phyloP scores from a whole-genome alignment of 2,113 vertebrate genomes.

The Aldabrachelys gigantea region DNA sequence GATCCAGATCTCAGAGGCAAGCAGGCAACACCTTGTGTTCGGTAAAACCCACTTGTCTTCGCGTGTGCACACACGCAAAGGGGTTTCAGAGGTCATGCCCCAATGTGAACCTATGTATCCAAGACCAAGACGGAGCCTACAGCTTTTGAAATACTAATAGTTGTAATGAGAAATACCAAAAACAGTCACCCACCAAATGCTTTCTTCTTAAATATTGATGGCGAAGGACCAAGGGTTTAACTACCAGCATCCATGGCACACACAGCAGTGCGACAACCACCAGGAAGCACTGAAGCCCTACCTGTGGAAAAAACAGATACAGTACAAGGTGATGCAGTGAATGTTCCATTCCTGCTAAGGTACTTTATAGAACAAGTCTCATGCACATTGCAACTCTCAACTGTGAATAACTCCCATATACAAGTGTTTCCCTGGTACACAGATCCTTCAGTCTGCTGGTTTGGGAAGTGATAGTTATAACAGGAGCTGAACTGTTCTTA shows the following conservation, averaged over 20 bases:
- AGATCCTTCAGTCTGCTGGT: not conserved
- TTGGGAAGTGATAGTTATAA: no score
- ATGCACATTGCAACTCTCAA: rapidly evolving
- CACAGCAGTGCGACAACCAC: constrained; percentile 91
- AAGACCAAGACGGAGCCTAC: not conserved
- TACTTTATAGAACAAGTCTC: not conserved
- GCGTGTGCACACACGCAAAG: not conserved
- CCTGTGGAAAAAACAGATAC: constrained; percentile 76
- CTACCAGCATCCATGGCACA: constrained; percentile 94
- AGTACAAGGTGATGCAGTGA: not conserved
- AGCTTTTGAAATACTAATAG: not conserved
- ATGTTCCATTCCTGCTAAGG: not conserved
- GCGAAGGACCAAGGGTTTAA: constrained; percentile 92
- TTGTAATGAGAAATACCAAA: constrained; percentile 8
- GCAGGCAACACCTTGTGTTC: not conserved
- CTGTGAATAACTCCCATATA: not conserved
- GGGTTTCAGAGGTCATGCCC: not conserved
- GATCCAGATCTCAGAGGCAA: constrained; percentile 46
- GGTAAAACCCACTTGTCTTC: constrained; percentile 20
- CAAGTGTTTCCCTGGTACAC: not conserved
- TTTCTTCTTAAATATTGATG: constrained; percentile 89
- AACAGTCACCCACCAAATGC: constrained; percentile 86
- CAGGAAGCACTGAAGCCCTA: constrained; percentile 89
- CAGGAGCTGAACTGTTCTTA: not conserved
- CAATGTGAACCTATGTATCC: not conserved